Base-by-base conservation (phyloP, 2,888 invertebrate genomes). In the Leucania comma region DNA sequence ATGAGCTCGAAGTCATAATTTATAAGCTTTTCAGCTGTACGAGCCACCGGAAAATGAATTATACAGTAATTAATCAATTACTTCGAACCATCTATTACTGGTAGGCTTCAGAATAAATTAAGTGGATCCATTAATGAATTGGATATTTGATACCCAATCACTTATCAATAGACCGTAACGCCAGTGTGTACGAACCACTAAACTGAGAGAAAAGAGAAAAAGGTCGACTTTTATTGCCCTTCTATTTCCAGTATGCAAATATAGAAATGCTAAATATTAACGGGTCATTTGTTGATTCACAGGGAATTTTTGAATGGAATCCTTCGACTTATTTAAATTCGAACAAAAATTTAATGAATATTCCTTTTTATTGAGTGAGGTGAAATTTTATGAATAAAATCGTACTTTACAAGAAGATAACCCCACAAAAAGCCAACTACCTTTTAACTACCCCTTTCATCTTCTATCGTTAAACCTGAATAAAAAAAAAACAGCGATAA, bases 41-140 rank as follows among this genome's bases (percentile, higher is more conserved):
- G 2, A 62, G 24, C 32, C 51, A 68, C 66, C 66, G 77, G 66
- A 64, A 79, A 81, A 76, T 81, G 46, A 81, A 80, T 80, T 79
- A 81, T 75, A 72, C 69, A 67, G 72, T 77, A 78, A 85, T 86
- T 85, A 83, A 87, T 87, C 83, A 87, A 84, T 85, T 80, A 80
- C 78, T 80, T 82, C 68, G 79, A 79, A 75, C 73, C 65, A 82
- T 81, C 80, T 82, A 81, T 76, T 75, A 72, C 66, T 46, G 56
- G 57, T 66, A 42, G 62, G 67, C 65, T 75, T 68, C 71, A 63
- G 72, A 82, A 84, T 84, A 84, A 84, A 87, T 84, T 86, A 83
- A 80, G 69, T 58, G 68, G 78, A 70, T 70, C 84, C 85, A 80
- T 85, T 88, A 85, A 78, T 64, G 68, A 81, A 86, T 81, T 88